These are phyloP conservation scores for Umimayanthus kanabou DNA, from an alignment of 92 coral and sea anemone species.

Conservation along the genomic window DNA sequence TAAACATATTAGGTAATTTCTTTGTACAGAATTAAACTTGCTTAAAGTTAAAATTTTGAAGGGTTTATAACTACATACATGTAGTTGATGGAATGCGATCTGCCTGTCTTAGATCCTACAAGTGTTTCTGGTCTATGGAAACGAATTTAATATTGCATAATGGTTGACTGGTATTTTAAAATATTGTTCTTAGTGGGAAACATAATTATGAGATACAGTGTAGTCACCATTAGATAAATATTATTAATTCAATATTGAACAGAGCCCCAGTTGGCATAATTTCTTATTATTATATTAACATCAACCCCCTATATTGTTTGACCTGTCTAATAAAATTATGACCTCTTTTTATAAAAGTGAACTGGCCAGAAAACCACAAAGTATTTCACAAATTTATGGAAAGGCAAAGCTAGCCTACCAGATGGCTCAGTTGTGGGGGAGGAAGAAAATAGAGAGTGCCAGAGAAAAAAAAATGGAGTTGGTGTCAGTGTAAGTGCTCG, in stretches of 20 bases:
- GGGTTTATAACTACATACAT: too few species aligned
- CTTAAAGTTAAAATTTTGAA: too few species aligned
- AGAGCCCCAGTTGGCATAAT: too few species aligned
- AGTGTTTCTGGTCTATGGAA: too few species aligned
- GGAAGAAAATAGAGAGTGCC: too few species aligned
- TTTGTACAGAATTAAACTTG: too few species aligned
- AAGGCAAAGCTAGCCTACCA: neutral
- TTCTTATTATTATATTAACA: neutral
- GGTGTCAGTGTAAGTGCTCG: too few species aligned
- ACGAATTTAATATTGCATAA: neutral
- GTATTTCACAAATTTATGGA: neutral
- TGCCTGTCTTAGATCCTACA: too few species aligned
- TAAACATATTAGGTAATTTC: too few species aligned
- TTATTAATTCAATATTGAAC: too few species aligned
- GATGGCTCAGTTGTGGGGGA: too few species aligned
- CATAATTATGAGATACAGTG: neutral
- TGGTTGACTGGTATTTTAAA: neutral
- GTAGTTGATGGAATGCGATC: neutral
- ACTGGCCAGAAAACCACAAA: neutral
- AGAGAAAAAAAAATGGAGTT: too few species aligned
- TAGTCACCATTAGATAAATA: neutral
- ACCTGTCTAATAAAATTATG: neutral
- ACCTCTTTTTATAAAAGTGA: neutral
- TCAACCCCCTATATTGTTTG: neutral
- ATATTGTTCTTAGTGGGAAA: neutral